Evolutionary conservation across 2,797 vertebrate species (phyloP).

Genomic region (Taenioides sp.): DNA sequence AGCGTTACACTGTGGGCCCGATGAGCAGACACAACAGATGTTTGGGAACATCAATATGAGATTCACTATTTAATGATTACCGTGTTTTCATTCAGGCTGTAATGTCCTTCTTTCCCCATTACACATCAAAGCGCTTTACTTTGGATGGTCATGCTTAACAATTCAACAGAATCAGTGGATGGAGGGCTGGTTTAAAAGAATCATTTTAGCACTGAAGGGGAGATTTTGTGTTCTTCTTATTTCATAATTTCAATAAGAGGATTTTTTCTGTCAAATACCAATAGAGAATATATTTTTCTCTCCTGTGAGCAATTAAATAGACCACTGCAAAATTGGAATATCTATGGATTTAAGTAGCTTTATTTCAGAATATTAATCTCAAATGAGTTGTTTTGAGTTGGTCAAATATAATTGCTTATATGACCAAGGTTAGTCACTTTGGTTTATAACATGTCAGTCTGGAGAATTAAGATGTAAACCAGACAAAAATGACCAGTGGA

Average conservation of each 20-base stretch:
- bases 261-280: not conserved
- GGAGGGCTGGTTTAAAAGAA: too few relatives aligned
- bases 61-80: slow-evolving; percentile 55
- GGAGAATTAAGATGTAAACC: not conserved
- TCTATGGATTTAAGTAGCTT: not conserved
- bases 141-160: slow-evolving; percentile 15
- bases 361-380: not conserved
- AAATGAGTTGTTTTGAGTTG: not conserved
- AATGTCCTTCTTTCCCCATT: slow-evolving; percentile 22
- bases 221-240: not conserved
- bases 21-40: slow-evolving; percentile 66
- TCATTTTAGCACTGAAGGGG: not conserved
- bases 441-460: not conserved
- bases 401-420: not conserved
- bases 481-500: not conserved
- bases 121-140: slow-evolving; percentile 18
- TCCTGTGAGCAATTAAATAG: not conserved
- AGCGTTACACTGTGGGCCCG: slow-evolving; percentile 48
- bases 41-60: slow-evolving; percentile 51
- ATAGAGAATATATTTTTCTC: too few relatives aligned
- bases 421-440: not conserved
- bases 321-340: not conserved
- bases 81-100: slow-evolving; percentile 46
- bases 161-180: not conserved
- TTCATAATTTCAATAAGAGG: not conserved